A percentile compares a stretch with the other conserved stretches of the same genome.
These are phyloP conservation scores for Drosophila subobscura DNA, from an alignment of 1,140 invertebrate genomes.

Conservation along the genomic window DNA sequence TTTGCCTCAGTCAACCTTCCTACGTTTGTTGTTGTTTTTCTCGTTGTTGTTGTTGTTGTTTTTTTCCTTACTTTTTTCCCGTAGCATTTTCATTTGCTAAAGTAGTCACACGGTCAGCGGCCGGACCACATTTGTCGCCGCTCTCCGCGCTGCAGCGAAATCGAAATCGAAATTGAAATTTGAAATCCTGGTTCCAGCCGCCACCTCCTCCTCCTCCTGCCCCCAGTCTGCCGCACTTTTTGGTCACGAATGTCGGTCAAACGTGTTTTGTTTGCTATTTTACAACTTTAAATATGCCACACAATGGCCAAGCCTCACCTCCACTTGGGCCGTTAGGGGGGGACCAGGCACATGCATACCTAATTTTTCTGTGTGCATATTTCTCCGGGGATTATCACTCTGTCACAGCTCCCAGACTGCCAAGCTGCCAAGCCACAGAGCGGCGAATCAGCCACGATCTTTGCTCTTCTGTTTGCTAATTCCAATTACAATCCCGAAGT, in stretches of 20 bases:
- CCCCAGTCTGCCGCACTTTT: slow-evolving; percentile 63
- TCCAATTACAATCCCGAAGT: slow-evolving; percentile 48
- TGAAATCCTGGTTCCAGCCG: slow-evolving; percentile 59
- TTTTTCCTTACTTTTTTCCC: slow-evolving; percentile 39
- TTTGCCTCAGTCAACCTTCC: slow-evolving; percentile 43
- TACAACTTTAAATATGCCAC: slow-evolving; percentile 82
- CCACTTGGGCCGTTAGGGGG: background rate
- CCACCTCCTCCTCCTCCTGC: slow-evolving; percentile 12
- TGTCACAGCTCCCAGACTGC: slow-evolving; percentile 44
- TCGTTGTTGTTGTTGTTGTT: too few species aligned
- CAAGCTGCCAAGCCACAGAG: slow-evolving; percentile 11
- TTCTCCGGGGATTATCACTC: slow-evolving; percentile 72
- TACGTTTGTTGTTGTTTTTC: too few species aligned
- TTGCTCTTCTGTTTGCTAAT: background rate
- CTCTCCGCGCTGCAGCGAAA: slow-evolving; percentile 66
- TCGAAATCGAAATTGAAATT: slow-evolving; percentile 69
- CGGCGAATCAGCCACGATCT: slow-evolving; percentile 32
- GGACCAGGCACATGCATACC: slow-evolving; percentile 52
- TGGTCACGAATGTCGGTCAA: slow-evolving; percentile 81
- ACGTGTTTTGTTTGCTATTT: slow-evolving; percentile 80
- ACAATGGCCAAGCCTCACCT: slow-evolving; percentile 62
- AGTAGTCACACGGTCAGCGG: slow-evolving; percentile 76
- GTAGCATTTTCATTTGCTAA: slow-evolving; percentile 80
- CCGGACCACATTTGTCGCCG: slow-evolving; percentile 68
- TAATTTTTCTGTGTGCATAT: slow-evolving; percentile 77